Evolutionary conservation across 2,888 invertebrate genomes (phyloP), one percentile per base, ranked within the genome.

Genomic region (Eustalomyia histrio): DNA sequence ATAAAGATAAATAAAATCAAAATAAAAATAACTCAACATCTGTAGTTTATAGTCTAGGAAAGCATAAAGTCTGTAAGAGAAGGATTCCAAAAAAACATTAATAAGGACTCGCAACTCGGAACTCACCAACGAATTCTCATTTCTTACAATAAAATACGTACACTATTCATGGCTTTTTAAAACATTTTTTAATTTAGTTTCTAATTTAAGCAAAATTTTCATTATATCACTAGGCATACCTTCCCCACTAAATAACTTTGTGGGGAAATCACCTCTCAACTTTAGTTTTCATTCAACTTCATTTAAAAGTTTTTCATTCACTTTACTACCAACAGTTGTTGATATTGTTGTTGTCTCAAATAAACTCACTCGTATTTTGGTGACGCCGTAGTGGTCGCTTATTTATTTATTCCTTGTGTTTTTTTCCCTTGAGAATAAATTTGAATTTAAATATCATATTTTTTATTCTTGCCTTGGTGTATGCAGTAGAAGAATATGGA

Each of bases 361-460:
- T 60, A 65, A 50, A 61, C 18, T 55, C 24, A 21, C 12, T 55
- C 21, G 21, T 12, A 50, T 63, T 75, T 50, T 12, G 33, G 18
- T 72, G 80, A 64, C 80, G 76, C 76, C 76, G 71, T 52, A 53
- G 61, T 72, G 67, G 57, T 33, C 64, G 52, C 52, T 39, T 9
- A 58, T 55, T 60, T 65, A n/a, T 47, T n/a, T 47, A 7, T 60
- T 68, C 17, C 17, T 1, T n/a, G 14, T 33, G 50, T 68, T 72
- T 64, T 65, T 61, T 65, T 78, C 2, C 33, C n/a, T 47, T 58
- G 4, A 67, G 69, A 76, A 80, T 80, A 76, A 80, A 80, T 80
- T 80, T 73, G 43, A 76, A 74, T 68, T 68, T 76, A 64, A 64
- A 63, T 76, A 35, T 50, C 18, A 21, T 35, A 33, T 63, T 76